Evolutionary conservation across 53 echinoderm and acorn worm genomes (phyloP).

Genomic region (Luidia sarsii): DNA sequence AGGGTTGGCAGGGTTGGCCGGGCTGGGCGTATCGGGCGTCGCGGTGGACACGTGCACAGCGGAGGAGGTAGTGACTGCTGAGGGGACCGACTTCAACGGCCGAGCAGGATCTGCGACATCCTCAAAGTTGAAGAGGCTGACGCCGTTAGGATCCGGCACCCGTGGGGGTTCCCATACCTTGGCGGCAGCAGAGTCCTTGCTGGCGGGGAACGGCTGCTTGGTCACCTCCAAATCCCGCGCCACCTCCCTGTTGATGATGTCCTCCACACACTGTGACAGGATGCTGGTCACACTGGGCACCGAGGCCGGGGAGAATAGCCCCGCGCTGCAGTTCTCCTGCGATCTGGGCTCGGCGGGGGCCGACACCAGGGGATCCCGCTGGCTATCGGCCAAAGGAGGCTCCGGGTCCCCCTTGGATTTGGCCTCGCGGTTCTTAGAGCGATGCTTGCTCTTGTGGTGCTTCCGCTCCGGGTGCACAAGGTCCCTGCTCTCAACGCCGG

Average conservation of each 20-base stretch:
- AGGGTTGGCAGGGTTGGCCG: conserved; percentile 7
- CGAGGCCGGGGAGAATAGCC: conserved; percentile 16
- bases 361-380: conserved; percentile 18
- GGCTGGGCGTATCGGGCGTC: conserved; percentile 17
- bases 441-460: conserved; percentile 62
- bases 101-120: conserved; percentile 5
- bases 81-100: conserved; percentile 5
- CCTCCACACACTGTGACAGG: conserved; percentile 41
- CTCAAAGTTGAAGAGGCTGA: conserved; percentile 4
- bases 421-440: conserved; percentile 36
- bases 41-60: conserved; percentile 6
- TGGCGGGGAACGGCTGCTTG: conserved; percentile 5
- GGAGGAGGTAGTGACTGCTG: conserved; percentile 14
- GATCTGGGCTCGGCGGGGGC: conserved; percentile 11
- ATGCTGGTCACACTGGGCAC: conserved; percentile 42
- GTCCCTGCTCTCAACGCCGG: conserved; percentile 35
- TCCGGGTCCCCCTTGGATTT: conserved; percentile 35
- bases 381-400: conserved; percentile 6
- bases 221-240: conserved; percentile 25
- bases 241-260: conserved; percentile 46
- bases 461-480: conserved; percentile 39
- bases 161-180: conserved; percentile 36
- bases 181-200: conserved; percentile 30
- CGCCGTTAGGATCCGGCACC: conserved; percentile 25
- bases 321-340: conserved; percentile 4